Percentiles rank a stretch among this genome's conserved stretches.
These are phyloP conservation scores for Todiramphus chloris DNA, from an alignment of 2,113 vertebrate species.

Conservation along the genomic window DNA sequence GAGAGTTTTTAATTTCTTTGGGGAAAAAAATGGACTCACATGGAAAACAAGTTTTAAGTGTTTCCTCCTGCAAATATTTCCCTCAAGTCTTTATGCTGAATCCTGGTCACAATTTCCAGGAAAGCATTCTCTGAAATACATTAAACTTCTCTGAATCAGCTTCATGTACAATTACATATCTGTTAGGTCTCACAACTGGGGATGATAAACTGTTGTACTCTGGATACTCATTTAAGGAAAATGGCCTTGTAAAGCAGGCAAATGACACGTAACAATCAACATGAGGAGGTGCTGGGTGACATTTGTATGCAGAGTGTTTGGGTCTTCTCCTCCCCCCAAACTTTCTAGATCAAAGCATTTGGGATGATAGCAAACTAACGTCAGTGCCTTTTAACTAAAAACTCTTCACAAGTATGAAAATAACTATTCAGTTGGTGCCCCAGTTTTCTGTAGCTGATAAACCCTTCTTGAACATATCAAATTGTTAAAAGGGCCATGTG, in stretches of 20 bases:
- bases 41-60: neutral
- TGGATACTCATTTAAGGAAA: neutral
- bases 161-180: neutral
- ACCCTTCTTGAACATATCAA: fast-evolving
- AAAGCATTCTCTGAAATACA: neutral
- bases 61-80: neutral
- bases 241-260: neutral
- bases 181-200: neutral
- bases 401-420: neutral
- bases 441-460: neutral
- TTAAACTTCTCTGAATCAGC: neutral
- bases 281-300: neutral
- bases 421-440: neutral
- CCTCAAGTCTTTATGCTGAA: neutral
- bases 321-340: neutral
- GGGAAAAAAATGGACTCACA: neutral
- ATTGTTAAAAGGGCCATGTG: neutral
- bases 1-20: neutral
- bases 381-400: neutral
- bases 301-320: neutral
- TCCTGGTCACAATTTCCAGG: neutral
- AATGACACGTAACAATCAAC: neutral
- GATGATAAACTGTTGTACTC: neutral
- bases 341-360: neutral
- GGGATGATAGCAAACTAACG: neutral